These are phyloP conservation scores for Phocoena sinus DNA, from an alignment of 2,113 vertebrate species.

Conservation along the genomic window DNA sequence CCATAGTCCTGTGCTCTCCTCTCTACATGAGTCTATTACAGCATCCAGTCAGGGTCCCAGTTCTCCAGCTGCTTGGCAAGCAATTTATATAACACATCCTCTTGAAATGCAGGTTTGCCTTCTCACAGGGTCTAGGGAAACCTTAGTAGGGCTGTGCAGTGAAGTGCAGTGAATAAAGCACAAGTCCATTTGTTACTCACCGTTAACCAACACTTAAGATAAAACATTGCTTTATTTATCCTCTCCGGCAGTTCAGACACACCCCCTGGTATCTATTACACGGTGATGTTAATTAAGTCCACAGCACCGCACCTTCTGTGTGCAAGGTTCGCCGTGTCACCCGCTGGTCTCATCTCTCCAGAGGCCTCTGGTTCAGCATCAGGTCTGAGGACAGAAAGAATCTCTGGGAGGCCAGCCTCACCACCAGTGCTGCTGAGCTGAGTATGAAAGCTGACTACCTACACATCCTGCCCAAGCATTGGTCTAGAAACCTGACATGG, in stretches of 20 bases:
- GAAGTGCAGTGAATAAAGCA: not conserved
- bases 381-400: slow-evolving; percentile 49
- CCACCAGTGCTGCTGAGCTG: not conserved
- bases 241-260: not conserved
- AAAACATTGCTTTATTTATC: slow-evolving; percentile 55
- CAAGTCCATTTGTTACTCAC: not conserved
- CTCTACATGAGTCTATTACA: not conserved
- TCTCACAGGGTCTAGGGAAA: not conserved
- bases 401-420: slow-evolving; percentile 15
- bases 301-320: not conserved
- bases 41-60: not conserved
- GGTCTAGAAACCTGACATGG: not conserved
- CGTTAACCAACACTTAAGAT: slow-evolving; percentile 5
- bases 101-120: not conserved
- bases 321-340: not conserved
- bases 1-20: not conserved
- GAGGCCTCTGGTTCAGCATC: slow-evolving; percentile 27
- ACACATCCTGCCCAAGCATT: not conserved
- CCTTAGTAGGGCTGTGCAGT: not conserved
- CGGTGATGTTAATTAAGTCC: slow-evolving; percentile 41
- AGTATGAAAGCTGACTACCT: not conserved
- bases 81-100: not conserved
- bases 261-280: not conserved
- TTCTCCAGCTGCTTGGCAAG: not conserved
- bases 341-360: slow-evolving; percentile 2